Evolutionary conservation across 2,113 vertebrate species (phyloP).

Genomic region (Osmerus eperlanus): DNA sequence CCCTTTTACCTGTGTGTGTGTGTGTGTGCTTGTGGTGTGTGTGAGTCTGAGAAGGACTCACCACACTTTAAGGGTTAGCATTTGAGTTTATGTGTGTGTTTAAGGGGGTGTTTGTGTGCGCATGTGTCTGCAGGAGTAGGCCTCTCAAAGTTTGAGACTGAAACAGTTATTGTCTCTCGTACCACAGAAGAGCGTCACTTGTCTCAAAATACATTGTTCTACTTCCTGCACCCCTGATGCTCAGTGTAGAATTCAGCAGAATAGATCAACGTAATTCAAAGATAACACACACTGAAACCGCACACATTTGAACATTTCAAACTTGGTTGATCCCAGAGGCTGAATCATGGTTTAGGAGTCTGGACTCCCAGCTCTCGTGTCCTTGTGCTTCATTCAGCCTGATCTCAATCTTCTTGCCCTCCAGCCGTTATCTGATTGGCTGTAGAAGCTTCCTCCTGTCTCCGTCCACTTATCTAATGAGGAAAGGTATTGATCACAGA

Average conservation of each 20-base stretch:
- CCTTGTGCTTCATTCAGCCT: conserved; percentile 61
- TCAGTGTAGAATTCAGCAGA: no score
- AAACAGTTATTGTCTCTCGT: no score
- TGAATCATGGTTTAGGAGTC: no score
- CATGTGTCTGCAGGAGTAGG: conserved; percentile 1
- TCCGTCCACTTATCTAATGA: conserved; percentile 66
- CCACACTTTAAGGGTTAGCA: conserved; percentile 20
- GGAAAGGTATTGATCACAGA: conserved; percentile 61
- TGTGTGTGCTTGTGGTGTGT: neutral
- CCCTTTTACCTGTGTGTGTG: neutral
- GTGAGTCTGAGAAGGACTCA: conserved; percentile 8
- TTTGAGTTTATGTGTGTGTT: conserved; percentile 17
- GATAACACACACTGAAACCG: no score
- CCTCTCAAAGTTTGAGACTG: neutral
- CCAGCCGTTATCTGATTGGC: conserved; percentile 63
- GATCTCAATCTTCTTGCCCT: conserved; percentile 61
- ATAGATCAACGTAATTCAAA: no score
- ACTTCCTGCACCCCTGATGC: no score
- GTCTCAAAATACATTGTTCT: no score
- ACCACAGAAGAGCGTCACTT: no score
- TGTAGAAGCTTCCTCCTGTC: conserved; percentile 56
- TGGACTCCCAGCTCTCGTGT: conserved; percentile 30
- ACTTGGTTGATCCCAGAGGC: no score
- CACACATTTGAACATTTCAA: no score
- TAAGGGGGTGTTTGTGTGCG: neutral